A percentile compares a stretch with the other conserved stretches of the same genome.
These are phyloP conservation scores for Zoanthus solanderi DNA, from an alignment of 92 coral and sea anemone species.

Conservation along the genomic window DNA sequence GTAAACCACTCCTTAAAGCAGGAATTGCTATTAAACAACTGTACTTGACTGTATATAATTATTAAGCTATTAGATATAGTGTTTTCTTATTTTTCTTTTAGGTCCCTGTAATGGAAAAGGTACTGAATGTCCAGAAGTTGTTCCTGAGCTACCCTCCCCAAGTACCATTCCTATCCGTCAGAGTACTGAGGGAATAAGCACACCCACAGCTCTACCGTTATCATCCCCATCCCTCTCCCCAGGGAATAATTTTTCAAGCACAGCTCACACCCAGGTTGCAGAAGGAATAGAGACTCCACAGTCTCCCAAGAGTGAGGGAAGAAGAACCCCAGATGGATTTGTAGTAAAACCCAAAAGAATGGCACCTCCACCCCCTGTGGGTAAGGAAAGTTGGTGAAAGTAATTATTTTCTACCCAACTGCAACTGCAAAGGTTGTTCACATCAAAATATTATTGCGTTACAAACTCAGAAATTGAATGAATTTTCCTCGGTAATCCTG, in stretches of 20 bases:
- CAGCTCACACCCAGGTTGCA: conserved; percentile 19
- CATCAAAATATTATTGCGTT: too few relatives aligned
- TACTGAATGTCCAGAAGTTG: neutral
- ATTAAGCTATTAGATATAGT: neutral
- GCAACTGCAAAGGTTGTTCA: too few relatives aligned
- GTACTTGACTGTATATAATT: neutral
- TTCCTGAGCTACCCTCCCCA: conserved; percentile 79
- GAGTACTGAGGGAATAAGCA: neutral
- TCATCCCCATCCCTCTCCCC: conserved; percentile 77
- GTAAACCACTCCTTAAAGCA: too few relatives aligned
- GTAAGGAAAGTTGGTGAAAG: conserved; percentile 37
- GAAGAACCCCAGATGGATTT: conserved; percentile 48
- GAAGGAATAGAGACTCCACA: conserved; percentile 61
- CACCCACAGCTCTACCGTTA: conserved; percentile 27
- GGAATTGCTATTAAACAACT: neutral
- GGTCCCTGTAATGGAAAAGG: neutral
- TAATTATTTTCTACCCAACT: neutral
- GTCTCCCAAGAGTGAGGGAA: conserved; percentile 53
- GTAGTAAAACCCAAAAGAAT: conserved; percentile 71
- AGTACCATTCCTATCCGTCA: conserved; percentile 71
- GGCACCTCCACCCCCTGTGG: conserved; percentile 86
- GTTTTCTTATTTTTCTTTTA: neutral
- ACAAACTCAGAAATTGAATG: too few relatives aligned
- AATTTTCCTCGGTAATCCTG: too few relatives aligned
- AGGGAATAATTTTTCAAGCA: conserved; percentile 27